Evolutionary conservation across 2,888 invertebrate genomes (phyloP).

Genomic region (Drosophila melanosoma): DNA sequence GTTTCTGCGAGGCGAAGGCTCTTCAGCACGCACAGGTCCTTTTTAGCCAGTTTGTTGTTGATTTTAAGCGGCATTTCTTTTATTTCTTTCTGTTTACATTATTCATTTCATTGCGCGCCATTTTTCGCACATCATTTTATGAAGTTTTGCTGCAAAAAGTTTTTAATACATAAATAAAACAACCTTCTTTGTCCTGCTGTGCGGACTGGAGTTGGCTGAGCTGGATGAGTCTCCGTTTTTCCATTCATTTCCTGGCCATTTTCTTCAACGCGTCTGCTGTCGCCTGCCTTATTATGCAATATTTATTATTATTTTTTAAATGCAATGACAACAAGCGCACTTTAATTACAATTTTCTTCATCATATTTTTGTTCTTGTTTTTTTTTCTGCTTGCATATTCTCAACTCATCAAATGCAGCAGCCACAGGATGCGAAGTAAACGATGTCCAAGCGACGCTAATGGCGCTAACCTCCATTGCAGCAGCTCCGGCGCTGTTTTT

Average conservation of each 20-base stretch:
- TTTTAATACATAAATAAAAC: constrained; percentile 68
- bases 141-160: constrained; percentile 63
- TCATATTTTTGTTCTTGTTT: not conserved
- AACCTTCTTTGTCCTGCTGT: constrained; percentile 38
- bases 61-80: constrained; percentile 46
- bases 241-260: constrained; percentile 62
- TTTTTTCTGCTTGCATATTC: constrained; percentile 2
- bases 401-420: constrained; percentile 74
- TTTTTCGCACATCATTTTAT: constrained; percentile 72
- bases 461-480: constrained; percentile 52
- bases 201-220: constrained; percentile 1
- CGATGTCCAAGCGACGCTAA: constrained; percentile 62
- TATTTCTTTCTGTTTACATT: constrained; percentile 22
- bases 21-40: constrained; percentile 38
- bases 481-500: constrained; percentile 51
- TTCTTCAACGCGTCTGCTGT: constrained; percentile 21
- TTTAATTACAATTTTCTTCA: constrained; percentile 76
- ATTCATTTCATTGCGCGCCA: constrained; percentile 49
- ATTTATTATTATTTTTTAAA: constrained; percentile 74
- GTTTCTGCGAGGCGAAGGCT: constrained; percentile 47
- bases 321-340: constrained; percentile 78
- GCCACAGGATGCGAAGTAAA: constrained; percentile 46
- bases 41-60: constrained; percentile 9
- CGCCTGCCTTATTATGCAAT: constrained; percentile 62
- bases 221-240: constrained; percentile 42